These are phyloP conservation scores for Embiotoca jacksoni DNA, from an alignment of 2,113 vertebrate species.

Conservation along the genomic window DNA sequence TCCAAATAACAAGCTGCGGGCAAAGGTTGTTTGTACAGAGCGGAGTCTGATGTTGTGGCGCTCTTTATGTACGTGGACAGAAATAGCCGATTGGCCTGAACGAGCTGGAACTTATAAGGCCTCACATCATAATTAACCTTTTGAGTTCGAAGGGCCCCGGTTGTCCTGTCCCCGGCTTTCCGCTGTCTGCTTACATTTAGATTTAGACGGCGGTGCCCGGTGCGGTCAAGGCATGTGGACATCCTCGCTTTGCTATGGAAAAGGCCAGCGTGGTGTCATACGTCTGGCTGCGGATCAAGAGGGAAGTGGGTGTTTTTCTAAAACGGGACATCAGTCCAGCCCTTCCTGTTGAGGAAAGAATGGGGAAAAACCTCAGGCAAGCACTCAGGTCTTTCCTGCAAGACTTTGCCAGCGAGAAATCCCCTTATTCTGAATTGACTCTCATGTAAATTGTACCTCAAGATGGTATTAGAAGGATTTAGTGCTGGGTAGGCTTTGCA, in stretches of 20 bases:
- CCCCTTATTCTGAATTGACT: conserved; percentile 25
- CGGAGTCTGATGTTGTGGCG: conserved; percentile 7
- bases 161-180: conserved; percentile 45
- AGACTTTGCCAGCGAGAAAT: conserved; percentile 33
- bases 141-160: conserved; percentile 30
- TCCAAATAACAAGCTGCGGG: conserved; percentile 17
- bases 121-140: conserved; percentile 56
- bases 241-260: conserved; percentile 49
- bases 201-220: background rate
- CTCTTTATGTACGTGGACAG: conserved; percentile 17
- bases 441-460: conserved; percentile 30
- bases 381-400: background rate
- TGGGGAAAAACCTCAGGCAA: conserved; percentile 38
- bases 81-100: conserved; percentile 39
- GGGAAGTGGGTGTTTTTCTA: conserved; percentile 80
- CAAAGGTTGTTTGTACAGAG: conserved; percentile 31
- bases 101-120: conserved; percentile 51
- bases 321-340: conserved; percentile 78
- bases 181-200: conserved; percentile 50
- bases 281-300: conserved; percentile 59
- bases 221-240: conserved; percentile 38
- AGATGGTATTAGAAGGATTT: conserved; percentile 57
- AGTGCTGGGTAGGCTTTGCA: conserved; percentile 29
- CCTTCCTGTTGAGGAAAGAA: conserved; percentile 77
- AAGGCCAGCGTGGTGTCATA: conserved; percentile 69